Evolutionary conservation across 2,113 vertebrate genomes (phyloP).

Genomic region (Colossoma macropomum): DNA sequence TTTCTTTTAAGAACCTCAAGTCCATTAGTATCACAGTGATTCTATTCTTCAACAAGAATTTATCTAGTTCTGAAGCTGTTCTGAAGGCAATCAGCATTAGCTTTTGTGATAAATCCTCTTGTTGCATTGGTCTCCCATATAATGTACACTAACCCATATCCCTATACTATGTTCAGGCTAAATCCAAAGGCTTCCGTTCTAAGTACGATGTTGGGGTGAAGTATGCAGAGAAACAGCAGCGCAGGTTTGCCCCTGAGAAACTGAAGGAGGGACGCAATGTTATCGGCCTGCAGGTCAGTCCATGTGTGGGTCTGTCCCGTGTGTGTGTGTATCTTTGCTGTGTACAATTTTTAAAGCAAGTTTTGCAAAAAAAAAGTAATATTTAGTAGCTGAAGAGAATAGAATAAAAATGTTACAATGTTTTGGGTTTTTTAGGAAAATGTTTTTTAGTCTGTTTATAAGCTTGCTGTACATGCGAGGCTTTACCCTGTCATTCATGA

Average conservation of each 20-base stretch:
- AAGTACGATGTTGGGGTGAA: constrained; percentile 88
- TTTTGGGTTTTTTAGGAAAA: not conserved
- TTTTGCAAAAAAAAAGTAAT: too few species aligned
- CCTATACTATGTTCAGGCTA: constrained; percentile 76
- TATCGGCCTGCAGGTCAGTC: constrained; percentile 89
- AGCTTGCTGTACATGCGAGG: not conserved
- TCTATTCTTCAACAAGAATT: too few species aligned
- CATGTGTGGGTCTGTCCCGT: not conserved
- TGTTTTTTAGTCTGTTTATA: not conserved
- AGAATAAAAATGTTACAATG: too few species aligned
- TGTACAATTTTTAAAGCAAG: too few species aligned
- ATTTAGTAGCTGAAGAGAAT: too few species aligned
- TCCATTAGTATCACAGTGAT: too few species aligned
- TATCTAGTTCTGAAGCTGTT: too few species aligned
- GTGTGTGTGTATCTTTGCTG: not conserved
- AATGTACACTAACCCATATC: not conserved
- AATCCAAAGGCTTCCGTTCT: constrained; percentile 88
- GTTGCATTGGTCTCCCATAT: not conserved
- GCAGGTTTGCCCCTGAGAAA: constrained; percentile 86
- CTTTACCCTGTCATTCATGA: not conserved
- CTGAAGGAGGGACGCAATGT: constrained; percentile 89
- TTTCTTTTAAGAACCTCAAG: too few species aligned
- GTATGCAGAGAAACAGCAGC: constrained; percentile 89
- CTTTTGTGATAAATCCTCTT: not conserved
- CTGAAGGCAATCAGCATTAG: too few species aligned